phyloP scores from a whole-genome alignment of 2,113 vertebrate genomes.

The Menidia beryllina region DNA sequence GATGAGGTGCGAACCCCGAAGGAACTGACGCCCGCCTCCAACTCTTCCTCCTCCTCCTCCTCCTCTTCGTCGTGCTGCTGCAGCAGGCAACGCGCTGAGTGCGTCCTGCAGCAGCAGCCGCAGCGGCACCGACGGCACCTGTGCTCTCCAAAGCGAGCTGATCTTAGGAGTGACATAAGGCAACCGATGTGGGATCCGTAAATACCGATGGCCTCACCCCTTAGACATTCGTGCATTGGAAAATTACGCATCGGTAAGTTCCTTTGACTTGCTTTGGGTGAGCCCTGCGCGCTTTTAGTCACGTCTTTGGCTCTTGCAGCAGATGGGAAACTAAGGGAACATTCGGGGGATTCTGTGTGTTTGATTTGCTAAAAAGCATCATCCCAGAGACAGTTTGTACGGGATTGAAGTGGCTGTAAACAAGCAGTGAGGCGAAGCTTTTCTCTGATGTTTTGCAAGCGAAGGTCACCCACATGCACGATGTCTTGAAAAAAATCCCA shows the following conservation, averaged over 20 bases:
- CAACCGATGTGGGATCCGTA: not conserved
- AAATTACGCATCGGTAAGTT: constrained; percentile 74
- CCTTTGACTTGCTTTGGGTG: constrained; percentile 46
- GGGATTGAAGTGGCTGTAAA: not conserved
- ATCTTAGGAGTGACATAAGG: constrained; percentile 14
- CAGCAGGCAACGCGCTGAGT: constrained; percentile 61
- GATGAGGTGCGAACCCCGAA: constrained; percentile 54
- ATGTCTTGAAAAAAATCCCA: constrained; percentile 27
- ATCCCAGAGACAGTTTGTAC: not conserved
- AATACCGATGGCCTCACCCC: constrained; percentile 44
- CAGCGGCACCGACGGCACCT: constrained; percentile 41
- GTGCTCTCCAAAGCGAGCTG: constrained; percentile 30
- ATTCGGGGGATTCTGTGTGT: not conserved
- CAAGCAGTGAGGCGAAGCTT: not conserved
- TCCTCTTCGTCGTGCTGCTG: constrained; percentile 55
- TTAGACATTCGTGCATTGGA: constrained; percentile 34
- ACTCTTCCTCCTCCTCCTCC: constrained; percentile 8
- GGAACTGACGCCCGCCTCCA: constrained; percentile 45
- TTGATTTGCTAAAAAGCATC: not conserved
- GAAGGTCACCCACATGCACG: constrained; percentile 66
- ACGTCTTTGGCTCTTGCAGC: constrained; percentile 14
- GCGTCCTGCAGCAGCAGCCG: constrained; percentile 60
- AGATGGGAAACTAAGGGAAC: constrained; percentile 5
- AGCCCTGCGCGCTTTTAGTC: constrained; percentile 35
- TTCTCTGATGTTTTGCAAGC: constrained; percentile 31